Conservation (phyloP, 2,888 invertebrate species). For the Helicoverpa assulta region DNA sequence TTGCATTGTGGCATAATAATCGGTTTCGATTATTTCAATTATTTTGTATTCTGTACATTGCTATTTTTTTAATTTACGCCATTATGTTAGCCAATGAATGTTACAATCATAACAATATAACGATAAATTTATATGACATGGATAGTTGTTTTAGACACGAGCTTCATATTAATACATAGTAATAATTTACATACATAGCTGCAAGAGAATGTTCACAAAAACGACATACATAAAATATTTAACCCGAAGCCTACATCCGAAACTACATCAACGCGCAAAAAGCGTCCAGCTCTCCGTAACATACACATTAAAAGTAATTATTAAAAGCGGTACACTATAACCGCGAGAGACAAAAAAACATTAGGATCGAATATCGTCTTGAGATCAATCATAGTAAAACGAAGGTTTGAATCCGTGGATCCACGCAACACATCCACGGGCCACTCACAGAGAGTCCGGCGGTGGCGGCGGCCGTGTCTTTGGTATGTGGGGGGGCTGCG, state of each 20-base stretch:
- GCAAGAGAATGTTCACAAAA: slow-evolving; percentile 82
- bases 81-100: slow-evolving; percentile 68
- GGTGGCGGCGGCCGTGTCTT: slow-evolving; percentile 73
- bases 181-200: slow-evolving; percentile 87
- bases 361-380: slow-evolving; percentile 89
- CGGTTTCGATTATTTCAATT: slow-evolving; percentile 65
- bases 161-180: slow-evolving; percentile 78
- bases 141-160: slow-evolving; percentile 77
- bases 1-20: slow-evolving; percentile 59
- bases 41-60: slow-evolving; percentile 63
- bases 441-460: slow-evolving; percentile 62
- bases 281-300: slow-evolving; percentile 82
- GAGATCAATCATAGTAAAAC: slow-evolving; percentile 88
- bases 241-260: slow-evolving; percentile 82
- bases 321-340: slow-evolving; percentile 80
- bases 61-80: slow-evolving; percentile 59
- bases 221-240: slow-evolving; percentile 83
- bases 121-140: slow-evolving; percentile 75
- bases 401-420: slow-evolving; percentile 73
- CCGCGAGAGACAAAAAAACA: slow-evolving; percentile 82
- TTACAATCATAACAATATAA: slow-evolving; percentile 69
- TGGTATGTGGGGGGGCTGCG: slow-evolving; percentile 91
- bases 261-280: slow-evolving; percentile 87
- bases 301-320: slow-evolving; percentile 83
- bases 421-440: slow-evolving; percentile 74